Base-by-base conservation (phyloP, 2,888 invertebrate genomes). In the Ceraclea dissimilis region DNA sequence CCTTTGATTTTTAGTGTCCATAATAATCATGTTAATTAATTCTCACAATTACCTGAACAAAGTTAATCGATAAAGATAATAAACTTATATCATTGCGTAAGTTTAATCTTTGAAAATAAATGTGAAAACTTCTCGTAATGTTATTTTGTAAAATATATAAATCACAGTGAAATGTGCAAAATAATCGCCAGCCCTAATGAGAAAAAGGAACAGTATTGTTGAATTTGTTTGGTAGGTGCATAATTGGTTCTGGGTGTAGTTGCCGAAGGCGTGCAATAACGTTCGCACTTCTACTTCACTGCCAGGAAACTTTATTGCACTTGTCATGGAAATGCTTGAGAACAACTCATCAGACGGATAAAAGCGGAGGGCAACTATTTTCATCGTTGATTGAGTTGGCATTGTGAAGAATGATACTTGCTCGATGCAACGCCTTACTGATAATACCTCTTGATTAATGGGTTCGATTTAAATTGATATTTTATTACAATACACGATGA, bases 231-330 rank as follows among this genome's bases (percentile, higher is more conserved):
- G 47, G 47, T 47, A 47, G 18, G 47, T 47, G 39, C 39, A 39
- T 60, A 60, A 60, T 60, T 60, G 53, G 60, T 58, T 48, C 51
- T 49, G 60, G 58, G 55, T 57, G 60, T 54, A 46, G 52, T 49
- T 43, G 58, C 60, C 52, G 31, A 31, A 39, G 58, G 58, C 58
- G 26, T 17, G 52, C 49, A 49, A 51, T 58, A 57, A 51, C 51
- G 49, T 57, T 54, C 49, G 54, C 54, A 54, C 54, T 54, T 53
- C 2, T 26, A 19, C 49, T 17, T 6, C 26, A 16, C 10, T 19
- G n/a, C 26, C 19, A 43, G 34, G 55, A 46, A n/a, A 46, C 33
- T 55, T 55, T 55, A 55, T 55, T 55, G 50, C 50, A 44, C 50
- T 50, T 51, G 55, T 55, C 55, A 55, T 46, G 50, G 19, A 46